These are phyloP conservation scores for Alfaro cultratus DNA, from an alignment of 2,797 vertebrate species.

Conservation along the genomic window DNA sequence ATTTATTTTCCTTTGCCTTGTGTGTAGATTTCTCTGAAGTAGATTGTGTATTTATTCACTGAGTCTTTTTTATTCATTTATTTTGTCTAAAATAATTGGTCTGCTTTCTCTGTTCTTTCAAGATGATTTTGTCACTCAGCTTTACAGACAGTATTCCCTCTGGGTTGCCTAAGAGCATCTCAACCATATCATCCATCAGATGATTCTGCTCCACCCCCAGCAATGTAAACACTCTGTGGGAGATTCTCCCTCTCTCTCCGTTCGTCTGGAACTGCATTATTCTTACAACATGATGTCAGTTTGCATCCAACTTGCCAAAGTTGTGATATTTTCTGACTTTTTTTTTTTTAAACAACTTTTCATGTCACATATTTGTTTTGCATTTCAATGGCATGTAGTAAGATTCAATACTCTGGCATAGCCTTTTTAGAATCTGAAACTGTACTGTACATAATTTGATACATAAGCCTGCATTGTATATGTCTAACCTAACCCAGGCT, in stretches of 20 bases:
- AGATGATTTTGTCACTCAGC: background rate
- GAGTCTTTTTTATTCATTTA: background rate
- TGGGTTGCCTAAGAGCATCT: background rate
- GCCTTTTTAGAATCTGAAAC: background rate
- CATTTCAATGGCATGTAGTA: background rate
- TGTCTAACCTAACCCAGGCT: background rate
- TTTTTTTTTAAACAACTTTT: background rate
- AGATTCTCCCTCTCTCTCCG: background rate
- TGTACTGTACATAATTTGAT: background rate
- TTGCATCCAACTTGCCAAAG: background rate
- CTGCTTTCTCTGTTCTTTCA: background rate
- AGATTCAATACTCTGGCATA: background rate
- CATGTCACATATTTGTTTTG: background rate
- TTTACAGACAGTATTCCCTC: background rate
- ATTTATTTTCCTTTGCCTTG: background rate
- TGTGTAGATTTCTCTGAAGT: background rate
- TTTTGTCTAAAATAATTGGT: background rate
- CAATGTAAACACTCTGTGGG: background rate
- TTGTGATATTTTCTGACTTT: background rate
- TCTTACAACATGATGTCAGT: background rate
- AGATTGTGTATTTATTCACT: background rate
- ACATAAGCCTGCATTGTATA: background rate
- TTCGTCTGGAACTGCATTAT: background rate
- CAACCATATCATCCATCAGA: background rate
- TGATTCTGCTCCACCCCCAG: background rate